phyloP scores from a whole-genome alignment of 2,113 vertebrate species.

The Bubo scandiacus region DNA sequence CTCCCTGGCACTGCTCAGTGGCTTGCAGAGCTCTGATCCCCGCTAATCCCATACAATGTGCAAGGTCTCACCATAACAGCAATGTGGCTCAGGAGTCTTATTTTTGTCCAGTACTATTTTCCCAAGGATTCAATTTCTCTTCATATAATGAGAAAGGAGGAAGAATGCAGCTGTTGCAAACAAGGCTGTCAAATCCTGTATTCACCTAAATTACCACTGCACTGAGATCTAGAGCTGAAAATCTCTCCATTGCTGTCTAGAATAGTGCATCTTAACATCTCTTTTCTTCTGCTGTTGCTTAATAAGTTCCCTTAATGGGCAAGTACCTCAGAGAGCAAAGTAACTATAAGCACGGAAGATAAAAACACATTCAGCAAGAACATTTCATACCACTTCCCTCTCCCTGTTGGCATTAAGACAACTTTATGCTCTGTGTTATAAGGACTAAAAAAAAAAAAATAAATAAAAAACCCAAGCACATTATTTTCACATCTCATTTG shows the following conservation, averaged over 20 bases:
- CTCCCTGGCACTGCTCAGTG: neutral
- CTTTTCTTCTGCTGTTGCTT: neutral
- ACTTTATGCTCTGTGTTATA: neutral
- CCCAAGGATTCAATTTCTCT: neutral
- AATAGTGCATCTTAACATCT: neutral
- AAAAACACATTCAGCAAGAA: neutral
- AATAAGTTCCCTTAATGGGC: neutral
- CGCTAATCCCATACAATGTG: neutral
- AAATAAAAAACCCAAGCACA: neutral
- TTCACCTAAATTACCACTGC: neutral
- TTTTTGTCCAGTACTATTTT: neutral
- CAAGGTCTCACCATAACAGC: neutral
- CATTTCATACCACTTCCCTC: neutral
- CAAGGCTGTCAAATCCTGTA: neutral
- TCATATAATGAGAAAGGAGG: neutral
- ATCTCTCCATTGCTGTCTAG: neutral
- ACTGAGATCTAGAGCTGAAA: neutral
- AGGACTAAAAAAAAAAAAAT: neutral
- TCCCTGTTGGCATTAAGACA: neutral
- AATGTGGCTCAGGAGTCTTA: neutral
- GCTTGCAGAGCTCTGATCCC: neutral
- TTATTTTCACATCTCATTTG: conserved; percentile 1
- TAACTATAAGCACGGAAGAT: neutral
- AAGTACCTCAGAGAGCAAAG: neutral
- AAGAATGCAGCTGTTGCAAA: neutral